These are phyloP conservation scores for Lasiurus cinereus DNA, from an alignment of 2,113 vertebrate species.

Conservation along the genomic window DNA sequence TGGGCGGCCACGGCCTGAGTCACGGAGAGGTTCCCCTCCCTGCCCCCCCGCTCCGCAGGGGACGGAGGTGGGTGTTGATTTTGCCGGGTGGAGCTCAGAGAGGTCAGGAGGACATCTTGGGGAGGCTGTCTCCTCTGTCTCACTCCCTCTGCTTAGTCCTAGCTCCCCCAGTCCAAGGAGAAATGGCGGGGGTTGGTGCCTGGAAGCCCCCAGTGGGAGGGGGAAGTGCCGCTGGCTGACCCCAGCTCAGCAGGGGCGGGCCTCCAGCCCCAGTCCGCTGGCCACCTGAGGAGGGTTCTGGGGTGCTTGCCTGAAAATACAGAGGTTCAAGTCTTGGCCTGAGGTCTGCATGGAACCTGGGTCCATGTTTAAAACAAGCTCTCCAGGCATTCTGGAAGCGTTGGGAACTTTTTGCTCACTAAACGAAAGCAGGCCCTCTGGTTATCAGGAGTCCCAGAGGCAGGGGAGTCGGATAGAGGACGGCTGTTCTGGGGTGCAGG, in stretches of 20 bases:
- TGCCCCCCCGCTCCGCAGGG: not conserved
- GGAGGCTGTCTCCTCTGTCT: not conserved
- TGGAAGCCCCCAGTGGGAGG: not conserved
- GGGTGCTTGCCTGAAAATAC: not conserved
- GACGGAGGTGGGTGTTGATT: not conserved
- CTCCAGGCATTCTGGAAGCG: not conserved
- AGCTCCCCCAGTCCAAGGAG: not conserved
- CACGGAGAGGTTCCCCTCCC: not conserved
- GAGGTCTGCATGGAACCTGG: not conserved
- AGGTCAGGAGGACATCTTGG: not conserved
- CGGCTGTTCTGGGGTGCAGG: not conserved
- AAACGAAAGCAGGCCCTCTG: not conserved
- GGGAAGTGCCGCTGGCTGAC: not conserved
- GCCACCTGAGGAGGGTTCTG: not conserved
- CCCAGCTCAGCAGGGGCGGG: not conserved
- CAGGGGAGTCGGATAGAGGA: not conserved
- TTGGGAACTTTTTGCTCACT: not conserved
- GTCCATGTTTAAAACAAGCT: not conserved
- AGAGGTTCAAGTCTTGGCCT: not conserved
- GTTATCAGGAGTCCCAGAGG: not conserved
- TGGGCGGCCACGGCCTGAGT: conserved; percentile 51
- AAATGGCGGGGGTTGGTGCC: fast-evolving
- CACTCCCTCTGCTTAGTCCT: not conserved
- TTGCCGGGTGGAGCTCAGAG: not conserved
- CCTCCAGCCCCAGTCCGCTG: not conserved